These are phyloP conservation scores for Prosopocoilus inquinatus DNA, from an alignment of 2,888 invertebrate species.

Conservation along the genomic window DNA sequence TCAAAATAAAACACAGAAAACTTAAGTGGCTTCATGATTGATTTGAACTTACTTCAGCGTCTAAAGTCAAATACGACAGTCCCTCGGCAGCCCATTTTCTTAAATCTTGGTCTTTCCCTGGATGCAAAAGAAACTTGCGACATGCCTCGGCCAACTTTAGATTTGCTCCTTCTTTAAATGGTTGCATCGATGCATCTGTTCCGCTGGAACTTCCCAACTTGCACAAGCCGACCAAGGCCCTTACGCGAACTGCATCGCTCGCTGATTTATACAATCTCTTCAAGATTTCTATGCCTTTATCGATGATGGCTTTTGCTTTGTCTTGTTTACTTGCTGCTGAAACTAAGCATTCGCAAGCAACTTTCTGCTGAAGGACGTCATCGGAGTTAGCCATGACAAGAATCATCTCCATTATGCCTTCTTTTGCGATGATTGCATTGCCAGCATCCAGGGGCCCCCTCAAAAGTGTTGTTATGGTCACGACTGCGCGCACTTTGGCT, in stretches of 20 bases:
- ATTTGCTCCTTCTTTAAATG: constrained; percentile 94
- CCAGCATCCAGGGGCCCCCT: constrained; percentile 93
- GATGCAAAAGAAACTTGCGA: constrained; percentile 83
- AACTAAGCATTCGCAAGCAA: constrained; percentile 95
- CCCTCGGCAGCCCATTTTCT: constrained; percentile 97
- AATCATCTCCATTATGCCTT: constrained; percentile 94
- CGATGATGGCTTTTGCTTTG: constrained; percentile 86
- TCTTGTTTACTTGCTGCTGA: constrained; percentile 97
- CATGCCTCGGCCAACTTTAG: constrained; percentile 92
- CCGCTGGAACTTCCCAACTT: constrained; percentile 95
- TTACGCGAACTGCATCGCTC: constrained; percentile 85
- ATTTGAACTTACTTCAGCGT: constrained; percentile 68
- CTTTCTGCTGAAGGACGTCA: constrained; percentile 82
- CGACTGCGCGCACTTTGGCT: constrained; percentile 77
- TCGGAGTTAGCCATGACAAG: constrained; percentile 94
- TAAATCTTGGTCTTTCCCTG: constrained; percentile 83
- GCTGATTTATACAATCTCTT: constrained; percentile 88
- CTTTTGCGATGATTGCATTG: constrained; percentile 76
- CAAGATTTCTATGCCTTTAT: constrained; percentile 84
- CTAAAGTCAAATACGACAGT: constrained; percentile 91
- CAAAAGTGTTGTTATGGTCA: constrained; percentile 84
- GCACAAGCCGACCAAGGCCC: constrained; percentile 90
- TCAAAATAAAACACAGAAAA: too few species aligned
- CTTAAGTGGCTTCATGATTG: too few species aligned
- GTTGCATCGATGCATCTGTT: constrained; percentile 88